Evolutionary conservation across 2,797 vertebrate species (phyloP), one percentile per base, ranked within the genome.

Genomic region (Sebastiscus albofasciatus): DNA sequence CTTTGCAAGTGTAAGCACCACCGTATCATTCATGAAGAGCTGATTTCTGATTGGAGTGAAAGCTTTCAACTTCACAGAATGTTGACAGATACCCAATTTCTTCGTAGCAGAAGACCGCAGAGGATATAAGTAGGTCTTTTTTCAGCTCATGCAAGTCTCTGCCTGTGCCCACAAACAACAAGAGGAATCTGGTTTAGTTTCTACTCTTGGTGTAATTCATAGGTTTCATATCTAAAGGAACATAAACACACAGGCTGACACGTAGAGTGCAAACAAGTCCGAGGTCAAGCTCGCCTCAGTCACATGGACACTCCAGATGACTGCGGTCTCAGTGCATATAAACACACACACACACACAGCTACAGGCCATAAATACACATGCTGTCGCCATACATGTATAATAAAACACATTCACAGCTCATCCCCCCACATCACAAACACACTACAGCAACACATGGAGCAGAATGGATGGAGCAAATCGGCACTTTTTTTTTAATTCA

Each of bases 221-320:
- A 27, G 70, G 36, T 69, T 55, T 68, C 49, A 27, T 31, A 65
- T 67, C 22, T 39, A 5, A 46, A 42, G 26, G 34, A n/a, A 22
- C 20, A 29, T 42, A 27, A 26, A 65, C 22, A 42, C 71, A 62
- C 56, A 73, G 67, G 68, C 70, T 58, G 74, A 82, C 80, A 82
- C 75, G 76, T 76, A 52, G 16, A 83, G 14, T 22, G 61, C 77
- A 82, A 82, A 85, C 87, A 76, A 84, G 68, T 86, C 81, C 1
- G 33, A 88, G 89, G 92, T 92, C 90, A 89, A 85, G 86, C 74
- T 79, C 67, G 74, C 71, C 49, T 31, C 18, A 27, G 87, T 89
- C 90, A 92, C 86, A 85, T 88, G 89, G 85, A 87, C 34, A 36
- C 69, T 77, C 72, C 86, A 89, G 89, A 91, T 89, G 84, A 90